Evolutionary conservation across 2,113 vertebrate genomes (phyloP), one percentile per base, ranked within the genome.

Genomic region (Petrocephalus microphthalmus): DNA sequence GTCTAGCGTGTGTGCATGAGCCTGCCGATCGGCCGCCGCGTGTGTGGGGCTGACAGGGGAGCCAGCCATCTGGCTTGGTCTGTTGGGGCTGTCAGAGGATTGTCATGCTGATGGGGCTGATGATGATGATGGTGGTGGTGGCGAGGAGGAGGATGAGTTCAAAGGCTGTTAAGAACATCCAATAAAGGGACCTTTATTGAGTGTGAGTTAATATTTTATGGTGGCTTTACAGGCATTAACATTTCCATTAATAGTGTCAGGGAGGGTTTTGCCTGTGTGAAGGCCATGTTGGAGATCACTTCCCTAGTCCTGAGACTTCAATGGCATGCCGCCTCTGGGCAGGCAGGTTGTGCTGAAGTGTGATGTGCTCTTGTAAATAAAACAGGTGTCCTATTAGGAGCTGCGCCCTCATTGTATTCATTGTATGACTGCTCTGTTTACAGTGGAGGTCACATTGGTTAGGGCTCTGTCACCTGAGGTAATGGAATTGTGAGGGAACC

Each of bases 121-220:
- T 20, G 19, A 1, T 64, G 57, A 1, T 82, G 42, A 3, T 42
- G 42, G 42, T 60, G 22, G 11, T 20, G 19, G 13, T 64, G 57
- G 7, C 47, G 25, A 29, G 15, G 20, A 85, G 25, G 22, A 29
- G 25, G 60, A 29, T 8, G 10, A 13, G 60, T 67, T 49, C n/a
- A 54, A 52, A 85, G 51, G n/a, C 60, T 29, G 83, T 25, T 25
- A 52, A 29, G n/a, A 52, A 83, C 81, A 83, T 13, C 51, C 47
- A 85, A 52, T 29, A 13, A 52, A 85, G 47, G 83, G 83, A 15
- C n/a, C 11, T 29, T 52, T 29, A 53, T 85, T 85, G 47, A 52
- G 83, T 52, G 47, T 13, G 15, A 85, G 20, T 85, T 85, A 85
- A 85, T 85, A 85, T 54, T 85, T 85, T 19, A 85, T 85, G 83